phyloP scores from a whole-genome alignment of 1,140 invertebrate genomes.

The Coboldia fuscipes region DNA sequence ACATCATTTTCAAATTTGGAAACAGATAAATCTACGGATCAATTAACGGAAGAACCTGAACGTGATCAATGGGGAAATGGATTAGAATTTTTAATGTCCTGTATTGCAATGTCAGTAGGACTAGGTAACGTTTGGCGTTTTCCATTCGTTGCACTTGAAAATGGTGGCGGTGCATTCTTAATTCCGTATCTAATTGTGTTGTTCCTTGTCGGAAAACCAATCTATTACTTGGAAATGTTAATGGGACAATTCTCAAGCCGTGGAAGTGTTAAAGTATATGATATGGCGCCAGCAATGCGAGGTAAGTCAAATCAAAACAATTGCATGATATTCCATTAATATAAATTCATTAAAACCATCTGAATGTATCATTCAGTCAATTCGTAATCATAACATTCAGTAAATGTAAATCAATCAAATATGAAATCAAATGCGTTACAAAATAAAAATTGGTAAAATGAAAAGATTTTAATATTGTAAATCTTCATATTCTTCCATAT shows the following conservation, averaged over 20 bases:
- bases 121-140: constrained; percentile 74
- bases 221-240: constrained; percentile 68
- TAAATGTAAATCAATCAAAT: background rate
- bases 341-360: background rate
- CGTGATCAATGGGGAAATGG: constrained; percentile 52
- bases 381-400: background rate
- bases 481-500: background rate
- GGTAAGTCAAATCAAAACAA: constrained; percentile 21
- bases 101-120: constrained; percentile 65
- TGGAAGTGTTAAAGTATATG: constrained; percentile 36
- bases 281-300: constrained; percentile 30
- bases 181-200: constrained; percentile 60
- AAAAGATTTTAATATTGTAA: constrained; percentile 3
- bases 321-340: background rate
- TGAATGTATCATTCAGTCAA: background rate
- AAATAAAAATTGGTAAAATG: background rate
- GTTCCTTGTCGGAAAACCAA: constrained; percentile 54
- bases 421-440: background rate
- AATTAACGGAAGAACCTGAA: constrained; percentile 7
- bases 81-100: constrained; percentile 62
- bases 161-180: constrained; percentile 60
- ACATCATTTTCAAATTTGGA: no score
- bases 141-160: constrained; percentile 55
- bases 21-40: constrained; percentile 2
- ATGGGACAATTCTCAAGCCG: constrained; percentile 47